Evolutionary conservation across 2,888 invertebrate species (phyloP).

Genomic region (Hydriomena furcata): DNA sequence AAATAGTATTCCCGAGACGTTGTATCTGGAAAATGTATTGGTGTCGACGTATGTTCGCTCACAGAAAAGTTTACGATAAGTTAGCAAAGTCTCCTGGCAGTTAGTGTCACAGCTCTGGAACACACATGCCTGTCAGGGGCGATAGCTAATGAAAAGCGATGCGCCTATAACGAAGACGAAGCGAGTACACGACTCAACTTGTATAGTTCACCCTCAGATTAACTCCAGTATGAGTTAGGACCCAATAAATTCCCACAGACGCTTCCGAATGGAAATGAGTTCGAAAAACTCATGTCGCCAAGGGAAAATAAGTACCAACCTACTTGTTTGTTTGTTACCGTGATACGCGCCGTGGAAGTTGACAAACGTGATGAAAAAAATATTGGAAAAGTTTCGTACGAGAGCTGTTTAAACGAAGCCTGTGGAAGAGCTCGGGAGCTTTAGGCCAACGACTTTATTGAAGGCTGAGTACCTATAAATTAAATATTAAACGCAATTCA

Average conservation of each 20-base stretch:
- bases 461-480: constrained; percentile 16
- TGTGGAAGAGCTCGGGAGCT: constrained; percentile 41
- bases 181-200: constrained; percentile 45
- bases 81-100: constrained; percentile 49
- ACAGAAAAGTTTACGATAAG: constrained; percentile 51
- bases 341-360: constrained; percentile 60
- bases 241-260: constrained; percentile 61
- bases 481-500: no score
- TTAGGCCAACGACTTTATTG: constrained; percentile 37
- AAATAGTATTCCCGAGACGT: constrained; percentile 30
- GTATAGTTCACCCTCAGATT: constrained; percentile 47
- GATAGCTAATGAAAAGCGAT: constrained; percentile 69
- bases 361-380: constrained; percentile 74
- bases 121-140: constrained; percentile 53
- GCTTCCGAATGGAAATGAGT: constrained; percentile 67
- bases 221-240: constrained; percentile 45
- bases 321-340: constrained; percentile 70
- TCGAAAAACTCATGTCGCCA: constrained; percentile 62
- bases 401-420: constrained; percentile 53
- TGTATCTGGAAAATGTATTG: constrained; percentile 34
- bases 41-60: constrained; percentile 33
- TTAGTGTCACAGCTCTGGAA: constrained; percentile 43
- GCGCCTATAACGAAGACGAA: constrained; percentile 66
- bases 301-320: constrained; percentile 49
- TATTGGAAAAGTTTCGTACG: constrained; percentile 71